phyloP scores from a whole-genome alignment of 2,888 invertebrate species.

The Chaitophorus viminalis region DNA sequence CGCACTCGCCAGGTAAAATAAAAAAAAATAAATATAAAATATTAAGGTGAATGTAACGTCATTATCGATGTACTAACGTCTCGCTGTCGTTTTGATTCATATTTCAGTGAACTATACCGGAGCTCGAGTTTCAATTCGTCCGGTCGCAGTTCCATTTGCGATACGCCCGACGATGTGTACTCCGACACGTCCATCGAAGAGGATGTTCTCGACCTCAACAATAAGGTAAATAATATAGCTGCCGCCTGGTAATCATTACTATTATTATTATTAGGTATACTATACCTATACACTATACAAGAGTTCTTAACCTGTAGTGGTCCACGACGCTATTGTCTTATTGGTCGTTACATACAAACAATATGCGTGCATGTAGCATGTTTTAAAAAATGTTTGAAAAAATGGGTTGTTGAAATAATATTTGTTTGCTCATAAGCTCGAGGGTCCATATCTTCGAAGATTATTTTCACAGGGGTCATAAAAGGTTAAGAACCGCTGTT shows the following conservation, averaged over 20 bases:
- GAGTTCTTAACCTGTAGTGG: no score
- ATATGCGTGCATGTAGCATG: no score
- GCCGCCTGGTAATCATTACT: background rate
- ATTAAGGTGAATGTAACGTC: background rate
- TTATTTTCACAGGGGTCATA: no score
- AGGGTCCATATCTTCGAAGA: no score
- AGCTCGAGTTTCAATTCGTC: slow-evolving; percentile 94
- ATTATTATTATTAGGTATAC: background rate
- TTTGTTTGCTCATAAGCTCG: no score
- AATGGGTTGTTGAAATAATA: no score
- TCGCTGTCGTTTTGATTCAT: background rate
- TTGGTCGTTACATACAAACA: no score
- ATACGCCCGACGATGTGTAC: slow-evolving; percentile 94
- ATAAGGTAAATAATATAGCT: slow-evolving; percentile 77
- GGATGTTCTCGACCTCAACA: slow-evolving; percentile 92
- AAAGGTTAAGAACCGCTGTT: background rate
- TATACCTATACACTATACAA: no score
- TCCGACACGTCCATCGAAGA: slow-evolving; percentile 92
- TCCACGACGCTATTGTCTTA: no score
- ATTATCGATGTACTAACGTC: no score
- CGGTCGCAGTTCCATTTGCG: slow-evolving; percentile 89
- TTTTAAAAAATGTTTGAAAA: no score
- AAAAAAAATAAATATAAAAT: background rate
- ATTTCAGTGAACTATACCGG: slow-evolving; percentile 86
- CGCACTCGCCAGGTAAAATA: slow-evolving; percentile 83